These are phyloP conservation scores for Xyliphius kryptos DNA, from an alignment of 2,113 vertebrate species.

Conservation along the genomic window DNA sequence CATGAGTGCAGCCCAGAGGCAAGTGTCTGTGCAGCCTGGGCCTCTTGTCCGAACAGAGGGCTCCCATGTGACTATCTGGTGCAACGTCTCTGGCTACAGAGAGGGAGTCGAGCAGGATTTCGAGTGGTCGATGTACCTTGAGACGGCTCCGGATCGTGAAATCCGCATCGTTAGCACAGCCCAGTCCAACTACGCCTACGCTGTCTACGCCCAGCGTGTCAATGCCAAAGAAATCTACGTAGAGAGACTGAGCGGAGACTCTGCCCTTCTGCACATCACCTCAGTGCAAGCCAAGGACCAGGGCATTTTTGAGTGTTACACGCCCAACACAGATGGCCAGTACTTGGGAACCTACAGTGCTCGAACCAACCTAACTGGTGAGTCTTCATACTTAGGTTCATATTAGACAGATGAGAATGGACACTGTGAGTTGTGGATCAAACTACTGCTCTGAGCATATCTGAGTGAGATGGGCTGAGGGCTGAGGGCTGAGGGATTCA, in stretches of 20 bases:
- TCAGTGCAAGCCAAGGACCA: slow-evolving; percentile 78
- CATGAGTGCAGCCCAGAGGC: slow-evolving; percentile 69
- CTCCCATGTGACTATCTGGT: slow-evolving; percentile 90
- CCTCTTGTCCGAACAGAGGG: slow-evolving; percentile 83
- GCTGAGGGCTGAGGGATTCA: no score
- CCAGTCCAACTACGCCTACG: slow-evolving; percentile 82
- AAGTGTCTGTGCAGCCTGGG: slow-evolving; percentile 78
- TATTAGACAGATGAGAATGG: no score
- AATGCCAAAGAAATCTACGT: slow-evolving; percentile 77
- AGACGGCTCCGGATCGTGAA: slow-evolving; percentile 72
- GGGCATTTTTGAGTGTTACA: slow-evolving; percentile 73
- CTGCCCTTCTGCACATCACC: slow-evolving; percentile 77
- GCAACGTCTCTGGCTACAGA: slow-evolving; percentile 82
- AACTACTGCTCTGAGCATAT: no score
- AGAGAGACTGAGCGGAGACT: slow-evolving; percentile 75
- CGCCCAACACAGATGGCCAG: slow-evolving; percentile 68
- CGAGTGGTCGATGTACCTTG: slow-evolving; percentile 90
- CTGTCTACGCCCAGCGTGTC: slow-evolving; percentile 79
- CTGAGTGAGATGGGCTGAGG: no score
- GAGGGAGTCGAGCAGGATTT: slow-evolving; percentile 76
- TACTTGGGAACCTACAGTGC: slow-evolving; percentile 73
- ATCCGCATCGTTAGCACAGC: slow-evolving; percentile 89
- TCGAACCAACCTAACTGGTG: slow-evolving; percentile 82
- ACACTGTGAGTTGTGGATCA: no score
- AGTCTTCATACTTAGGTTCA: no score